A percentile compares a stretch with the other conserved stretches of the same genome.
phyloP scores from a whole-genome alignment of 2,888 invertebrate genomes.

The Aleiodes testaceus region DNA sequence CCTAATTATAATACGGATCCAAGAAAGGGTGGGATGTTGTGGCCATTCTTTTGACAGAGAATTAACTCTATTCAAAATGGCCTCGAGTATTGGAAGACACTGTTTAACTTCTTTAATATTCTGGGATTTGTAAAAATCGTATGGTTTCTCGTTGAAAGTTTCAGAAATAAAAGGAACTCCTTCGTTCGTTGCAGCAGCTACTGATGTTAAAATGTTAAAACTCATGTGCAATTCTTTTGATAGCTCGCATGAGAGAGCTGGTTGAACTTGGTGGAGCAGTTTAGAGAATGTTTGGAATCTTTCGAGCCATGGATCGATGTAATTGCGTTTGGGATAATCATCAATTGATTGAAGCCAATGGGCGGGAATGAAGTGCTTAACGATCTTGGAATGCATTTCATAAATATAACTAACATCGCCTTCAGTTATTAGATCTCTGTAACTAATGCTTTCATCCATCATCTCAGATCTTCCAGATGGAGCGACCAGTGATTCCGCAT shows the following conservation, averaged over 20 bases:
- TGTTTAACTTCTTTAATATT: conserved; percentile 85
- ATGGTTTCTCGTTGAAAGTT: conserved; percentile 52
- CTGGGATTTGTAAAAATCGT: conserved; percentile 89
- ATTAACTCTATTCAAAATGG: conserved; percentile 77
- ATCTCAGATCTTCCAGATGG: conserved; percentile 61
- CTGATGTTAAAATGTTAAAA: conserved; percentile 75
- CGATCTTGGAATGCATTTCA: conserved; percentile 77
- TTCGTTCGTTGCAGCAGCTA: conserved; percentile 74
- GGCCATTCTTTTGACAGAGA: conserved; percentile 87
- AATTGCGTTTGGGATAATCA: conserved; percentile 70
- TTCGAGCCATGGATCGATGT: conserved; percentile 75
- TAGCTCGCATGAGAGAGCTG: conserved; percentile 65
- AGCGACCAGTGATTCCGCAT: conserved; percentile 52
- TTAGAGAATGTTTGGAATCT: conserved; percentile 76
- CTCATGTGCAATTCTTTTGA: conserved; percentile 74
- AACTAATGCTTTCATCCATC: conserved; percentile 12
- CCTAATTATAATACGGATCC: conserved; percentile 81
- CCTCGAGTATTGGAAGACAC: conserved; percentile 81
- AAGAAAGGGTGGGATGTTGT: conserved; percentile 89
- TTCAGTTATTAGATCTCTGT: conserved; percentile 70
- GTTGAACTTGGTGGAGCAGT: conserved; percentile 52
- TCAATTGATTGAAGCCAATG: conserved; percentile 76
- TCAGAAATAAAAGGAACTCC: conserved; percentile 67
- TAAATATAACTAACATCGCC: conserved; percentile 78
- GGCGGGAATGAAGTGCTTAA: conserved; percentile 76